A percentile compares a stretch with the other conserved stretches of the same genome.
These are phyloP conservation scores for Colletes collaris DNA, from an alignment of 2,888 invertebrate species.

Conservation along the genomic window DNA sequence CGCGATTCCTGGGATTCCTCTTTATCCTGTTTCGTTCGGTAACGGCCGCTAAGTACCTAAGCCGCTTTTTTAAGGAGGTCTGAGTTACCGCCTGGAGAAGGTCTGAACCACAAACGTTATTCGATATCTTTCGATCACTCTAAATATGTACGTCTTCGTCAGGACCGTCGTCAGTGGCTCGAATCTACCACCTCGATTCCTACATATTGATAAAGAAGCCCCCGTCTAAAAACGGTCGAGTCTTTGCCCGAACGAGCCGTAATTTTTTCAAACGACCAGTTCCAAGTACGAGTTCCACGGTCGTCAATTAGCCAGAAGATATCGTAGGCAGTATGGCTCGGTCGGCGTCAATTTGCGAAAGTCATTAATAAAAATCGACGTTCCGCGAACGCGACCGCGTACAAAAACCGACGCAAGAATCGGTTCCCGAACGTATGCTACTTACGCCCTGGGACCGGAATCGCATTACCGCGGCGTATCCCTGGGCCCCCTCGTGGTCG, in stretches of 20 bases:
- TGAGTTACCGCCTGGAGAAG: not conserved
- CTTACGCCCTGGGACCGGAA: slow-evolving; percentile 52
- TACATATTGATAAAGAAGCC: no score
- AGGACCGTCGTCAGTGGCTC: no score
- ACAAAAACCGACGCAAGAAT: slow-evolving; percentile 41
- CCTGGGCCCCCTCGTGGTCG: slow-evolving; percentile 5
- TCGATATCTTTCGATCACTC: no score
- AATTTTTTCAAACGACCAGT: no score
- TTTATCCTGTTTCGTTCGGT: not conserved
- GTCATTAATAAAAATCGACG: slow-evolving; percentile 40
- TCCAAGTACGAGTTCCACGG: not conserved
- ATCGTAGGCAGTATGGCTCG: not conserved
- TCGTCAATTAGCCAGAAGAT: slow-evolving; percentile 13
- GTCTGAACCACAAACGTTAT: not conserved
- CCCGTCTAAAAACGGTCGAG: no score
- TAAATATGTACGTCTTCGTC: no score
- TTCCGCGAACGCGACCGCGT: not conserved
- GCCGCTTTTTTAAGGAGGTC: slow-evolving; percentile 7
- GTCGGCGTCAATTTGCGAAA: slow-evolving; percentile 27
- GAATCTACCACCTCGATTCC: no score
- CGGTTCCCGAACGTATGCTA: slow-evolving; percentile 28
- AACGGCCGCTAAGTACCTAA: not conserved
- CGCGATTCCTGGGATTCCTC: slow-evolving; percentile 26
- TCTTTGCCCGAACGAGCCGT: no score
- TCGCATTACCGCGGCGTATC: slow-evolving; percentile 54